Evolutionary conservation across 2,888 invertebrate species (phyloP).

Genomic region (Drosophila pullipes): DNA sequence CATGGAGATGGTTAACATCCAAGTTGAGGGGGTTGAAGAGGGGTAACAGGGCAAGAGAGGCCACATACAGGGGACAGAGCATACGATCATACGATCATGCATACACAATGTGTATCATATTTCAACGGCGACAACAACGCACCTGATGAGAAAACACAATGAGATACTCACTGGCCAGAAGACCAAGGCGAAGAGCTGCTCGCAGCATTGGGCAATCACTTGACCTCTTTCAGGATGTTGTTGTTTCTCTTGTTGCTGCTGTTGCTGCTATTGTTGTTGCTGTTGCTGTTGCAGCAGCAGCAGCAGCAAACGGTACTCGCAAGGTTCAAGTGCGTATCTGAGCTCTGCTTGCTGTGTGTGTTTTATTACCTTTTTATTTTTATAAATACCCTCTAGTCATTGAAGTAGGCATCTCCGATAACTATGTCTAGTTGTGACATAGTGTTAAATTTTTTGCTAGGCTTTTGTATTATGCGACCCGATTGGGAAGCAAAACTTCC

Average conservation of each 20-base stretch:
- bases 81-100: slow-evolving; percentile 70
- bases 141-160: slow-evolving; percentile 85
- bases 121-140: slow-evolving; percentile 73
- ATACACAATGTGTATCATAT: slow-evolving; percentile 84
- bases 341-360: slow-evolving; percentile 5
- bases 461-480: neutral
- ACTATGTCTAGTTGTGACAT: neutral
- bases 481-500: neutral
- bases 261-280: slow-evolving; percentile 8
- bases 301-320: slow-evolving; percentile 46
- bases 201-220: slow-evolving; percentile 72
- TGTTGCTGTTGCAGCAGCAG: slow-evolving; percentile 31
- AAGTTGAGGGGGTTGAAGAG: neutral
- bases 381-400: neutral
- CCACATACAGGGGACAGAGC: slow-evolving; percentile 1
- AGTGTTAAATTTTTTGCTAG: neutral
- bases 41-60: neutral
- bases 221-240: slow-evolving; percentile 84
- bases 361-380: neutral
- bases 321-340: slow-evolving; percentile 74
- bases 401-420: neutral
- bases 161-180: slow-evolving; percentile 47
- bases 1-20: slow-evolving; percentile 21
- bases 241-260: slow-evolving; percentile 48
- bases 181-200: slow-evolving; percentile 28